Evolutionary conservation across 2,888 invertebrate genomes (phyloP), one percentile per base, ranked within the genome.

Genomic region (Xanthorhoe designata): DNA sequence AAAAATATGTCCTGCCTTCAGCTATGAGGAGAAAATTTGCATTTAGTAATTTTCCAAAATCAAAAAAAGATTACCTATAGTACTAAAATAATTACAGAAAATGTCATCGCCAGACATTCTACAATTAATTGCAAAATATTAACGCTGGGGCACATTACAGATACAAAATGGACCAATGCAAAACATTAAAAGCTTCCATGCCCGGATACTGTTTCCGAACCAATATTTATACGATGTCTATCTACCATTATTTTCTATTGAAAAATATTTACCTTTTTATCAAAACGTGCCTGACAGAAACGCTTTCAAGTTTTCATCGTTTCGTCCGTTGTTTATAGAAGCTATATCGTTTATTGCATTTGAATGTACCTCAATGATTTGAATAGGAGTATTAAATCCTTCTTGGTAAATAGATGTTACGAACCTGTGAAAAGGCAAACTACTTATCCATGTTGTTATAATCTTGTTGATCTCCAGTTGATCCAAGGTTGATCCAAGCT

Each of bases 371-470:
- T n/a, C n/a, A n/a, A n/a, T n/a, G n/a, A n/a, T n/a, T n/a, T n/a
- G 65, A 72, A 74, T 64, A 66, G 70, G 57, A 53, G 56, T 56
- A 71, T 78, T 63, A 74, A 76, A 79, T 74, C 72, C 64, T 75
- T 75, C 54, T 57, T 45, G 47, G 52, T 70, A 65, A 70, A 66
- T 71, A 63, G 58, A 72, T 53, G 60, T 49, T 49, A 57, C 45
- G 61, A 62, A 66, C 52, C 53, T 49, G 53, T 50, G 53, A 50
- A 61, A 66, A 53, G 61, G 61, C 42, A 50, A 50, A 58, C 29
- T 42, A 50, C 53, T 58, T 57, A 19, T 49, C n/a, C 49, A 24
- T 10, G 35, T 5, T 17, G 17, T 45, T 17, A 6, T 47, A 47
- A 47, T 42, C 4, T 4, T 42, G 13, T 42, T 2, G 38, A 38